Conservation (phyloP, 2,888 invertebrate genomes). For the Drosophila atripex region DNA sequence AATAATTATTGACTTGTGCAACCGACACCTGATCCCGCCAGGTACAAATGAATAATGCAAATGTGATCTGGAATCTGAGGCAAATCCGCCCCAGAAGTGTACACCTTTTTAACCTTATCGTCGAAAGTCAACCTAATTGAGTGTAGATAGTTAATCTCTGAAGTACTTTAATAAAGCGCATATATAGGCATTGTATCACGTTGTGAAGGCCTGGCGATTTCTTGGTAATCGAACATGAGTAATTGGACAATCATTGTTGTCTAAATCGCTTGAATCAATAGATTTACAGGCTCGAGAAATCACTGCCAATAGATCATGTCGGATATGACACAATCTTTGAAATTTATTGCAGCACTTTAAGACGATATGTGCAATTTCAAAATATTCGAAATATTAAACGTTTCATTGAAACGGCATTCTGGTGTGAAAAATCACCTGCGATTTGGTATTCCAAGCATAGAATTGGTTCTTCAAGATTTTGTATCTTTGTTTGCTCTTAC, state of each 20-base stretch:
- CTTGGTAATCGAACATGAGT: slow-evolving; percentile 13
- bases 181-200: slow-evolving; percentile 19
- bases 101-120: slow-evolving; percentile 16
- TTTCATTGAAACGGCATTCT: not conserved
- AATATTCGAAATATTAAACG: slow-evolving; percentile 7
- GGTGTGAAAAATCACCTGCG: not conserved
- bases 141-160: slow-evolving; percentile 32
- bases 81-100: slow-evolving; percentile 5
- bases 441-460: not conserved
- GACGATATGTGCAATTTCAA: not conserved
- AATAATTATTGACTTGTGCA: slow-evolving; percentile 53
- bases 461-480: slow-evolving; percentile 8
- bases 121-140: slow-evolving; percentile 9
- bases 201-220: slow-evolving; percentile 21
- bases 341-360: not conserved
- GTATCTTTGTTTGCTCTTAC: slow-evolving; percentile 30
- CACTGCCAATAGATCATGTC: not conserved
- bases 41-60: slow-evolving; percentile 15
- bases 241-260: slow-evolving; percentile 12
- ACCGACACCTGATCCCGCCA: slow-evolving; percentile 51
- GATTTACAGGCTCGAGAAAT: not conserved
- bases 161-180: slow-evolving; percentile 15
- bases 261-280: not conserved
- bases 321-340: not conserved
- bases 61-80: not conserved